Base-by-base conservation (phyloP, 2,113 vertebrate genomes). In the Hystrix brachyura region DNA sequence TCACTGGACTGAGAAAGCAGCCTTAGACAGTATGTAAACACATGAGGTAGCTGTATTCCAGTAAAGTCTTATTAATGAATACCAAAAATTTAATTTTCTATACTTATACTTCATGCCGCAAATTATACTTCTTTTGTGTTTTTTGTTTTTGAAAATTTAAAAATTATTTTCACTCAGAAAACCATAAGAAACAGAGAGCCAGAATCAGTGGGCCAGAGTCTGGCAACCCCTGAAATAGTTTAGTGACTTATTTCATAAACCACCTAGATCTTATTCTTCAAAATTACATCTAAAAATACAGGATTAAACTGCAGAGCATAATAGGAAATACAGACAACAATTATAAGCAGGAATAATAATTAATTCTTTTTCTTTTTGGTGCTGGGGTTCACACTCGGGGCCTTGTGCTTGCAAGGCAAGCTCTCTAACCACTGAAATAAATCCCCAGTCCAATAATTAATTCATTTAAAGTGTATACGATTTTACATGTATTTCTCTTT, bases 11-110 rank as follows among this genome's bases (percentile, higher is more conserved):
- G 21, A 17, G 48, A 94, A 94, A 92, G 17, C 12, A 74, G n/a
- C 43, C 34, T 87, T 15, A 53, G 46, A 79, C 8, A 91, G 84
- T 46, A 46, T 9, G 18, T 12, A 95, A 62, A 78, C 10, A 76
- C 64, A 72, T 7, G 2, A 79, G 4, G 62, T 59, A 25, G 13
- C 17, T 78, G 1, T 48, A 14, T 87, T 60, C 53, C 34, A 65
- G 12, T n/a, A 90, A 90, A 76, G 78, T 14, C 57, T 65, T 27
- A 78, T 10, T 51, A 69, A 93, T 46, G 29, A 38, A 94, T 8
- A 84, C 7, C 38, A 17, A 92, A 94, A 86, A 69, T 12, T 69
- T 25, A 57, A 96, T 81, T 82, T 95, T 32, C 55, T 55, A 60
- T 62, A 60, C 55, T 88, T 95, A 78, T 57, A 27, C 79, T 76